Evolutionary conservation across 2,888 invertebrate genomes (phyloP).

Genomic region (Dorcus parallelipipedus): DNA sequence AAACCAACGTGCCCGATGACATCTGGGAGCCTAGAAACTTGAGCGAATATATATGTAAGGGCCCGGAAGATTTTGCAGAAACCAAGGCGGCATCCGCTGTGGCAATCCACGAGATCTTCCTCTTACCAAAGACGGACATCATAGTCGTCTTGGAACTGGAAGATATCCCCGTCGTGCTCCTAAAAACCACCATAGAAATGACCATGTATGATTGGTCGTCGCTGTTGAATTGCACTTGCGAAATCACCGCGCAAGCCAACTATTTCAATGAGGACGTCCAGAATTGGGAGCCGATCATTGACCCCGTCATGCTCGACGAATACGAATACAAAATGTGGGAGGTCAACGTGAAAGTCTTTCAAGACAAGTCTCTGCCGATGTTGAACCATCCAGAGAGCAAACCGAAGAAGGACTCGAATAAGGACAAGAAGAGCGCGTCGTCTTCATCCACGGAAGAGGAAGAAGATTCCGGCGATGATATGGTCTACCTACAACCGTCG

Average conservation of each 20-base stretch:
- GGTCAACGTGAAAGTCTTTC: constrained; percentile 61
- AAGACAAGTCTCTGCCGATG: constrained; percentile 48
- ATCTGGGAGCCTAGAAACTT: constrained; percentile 71
- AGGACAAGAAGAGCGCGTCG: constrained; percentile 27
- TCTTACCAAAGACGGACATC: constrained; percentile 54
- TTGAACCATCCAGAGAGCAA: constrained; percentile 34
- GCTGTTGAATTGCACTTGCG: constrained; percentile 43
- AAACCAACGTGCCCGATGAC: constrained; percentile 49
- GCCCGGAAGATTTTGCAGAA: constrained; percentile 14
- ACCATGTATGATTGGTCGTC: constrained; percentile 67
- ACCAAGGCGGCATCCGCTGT: constrained; percentile 4
- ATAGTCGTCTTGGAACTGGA: constrained; percentile 65
- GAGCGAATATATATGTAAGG: constrained; percentile 36
- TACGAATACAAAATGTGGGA: constrained; percentile 71
- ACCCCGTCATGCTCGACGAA: constrained; percentile 67
- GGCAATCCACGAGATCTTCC: constrained; percentile 34
- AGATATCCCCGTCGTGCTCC: constrained; percentile 54
- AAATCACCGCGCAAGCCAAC: constrained; percentile 50
- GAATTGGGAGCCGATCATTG: constrained; percentile 81
- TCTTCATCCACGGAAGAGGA: constrained; percentile 40
- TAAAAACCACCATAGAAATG: constrained; percentile 57
- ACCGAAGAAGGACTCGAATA: constrained; percentile 26
- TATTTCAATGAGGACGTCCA: constrained; percentile 46
- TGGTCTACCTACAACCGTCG: constrained; percentile 47
- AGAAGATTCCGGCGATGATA: constrained; percentile 47